A percentile compares a stretch with the other conserved stretches of the same genome.
Evolutionary conservation across 2,113 vertebrate genomes (phyloP).

Genomic region (Hoplias malabaricus): DNA sequence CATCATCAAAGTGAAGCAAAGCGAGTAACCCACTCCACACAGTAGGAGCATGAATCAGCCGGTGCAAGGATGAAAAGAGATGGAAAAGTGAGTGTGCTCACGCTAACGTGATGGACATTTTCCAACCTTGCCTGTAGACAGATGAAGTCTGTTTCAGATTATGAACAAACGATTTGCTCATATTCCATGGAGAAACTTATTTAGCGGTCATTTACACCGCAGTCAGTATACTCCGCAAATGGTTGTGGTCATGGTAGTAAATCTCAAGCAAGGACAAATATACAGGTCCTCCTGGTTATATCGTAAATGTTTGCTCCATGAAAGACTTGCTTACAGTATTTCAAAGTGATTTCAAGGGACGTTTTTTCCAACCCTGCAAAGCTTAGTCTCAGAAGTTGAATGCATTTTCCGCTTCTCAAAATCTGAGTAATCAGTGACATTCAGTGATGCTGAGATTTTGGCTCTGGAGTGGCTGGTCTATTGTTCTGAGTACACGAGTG

Average conservation of each 20-base stretch:
- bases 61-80: neutral
- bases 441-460: no score
- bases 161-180: slow-evolving; percentile 5
- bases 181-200: neutral
- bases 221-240: neutral
- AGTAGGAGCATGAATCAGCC: neutral
- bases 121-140: neutral
- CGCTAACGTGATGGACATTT: neutral
- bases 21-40: slow-evolving; percentile 5
- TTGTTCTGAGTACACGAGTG: no score
- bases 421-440: no score
- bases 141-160: slow-evolving; percentile 34
- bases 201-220: neutral
- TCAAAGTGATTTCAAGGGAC: no score
- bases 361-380: no score
- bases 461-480: no score
- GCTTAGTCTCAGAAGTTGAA: no score
- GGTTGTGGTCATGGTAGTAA: neutral
- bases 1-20: slow-evolving; percentile 43
- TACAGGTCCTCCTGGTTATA: neutral
- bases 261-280: neutral
- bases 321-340: no score
- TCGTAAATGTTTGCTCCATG: no score
- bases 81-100: neutral
- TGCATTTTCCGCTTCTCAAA: no score